Evolutionary conservation across 2,113 vertebrate genomes (phyloP), one percentile per base, ranked within the genome.

Genomic region (Microtus richardsoni): DNA sequence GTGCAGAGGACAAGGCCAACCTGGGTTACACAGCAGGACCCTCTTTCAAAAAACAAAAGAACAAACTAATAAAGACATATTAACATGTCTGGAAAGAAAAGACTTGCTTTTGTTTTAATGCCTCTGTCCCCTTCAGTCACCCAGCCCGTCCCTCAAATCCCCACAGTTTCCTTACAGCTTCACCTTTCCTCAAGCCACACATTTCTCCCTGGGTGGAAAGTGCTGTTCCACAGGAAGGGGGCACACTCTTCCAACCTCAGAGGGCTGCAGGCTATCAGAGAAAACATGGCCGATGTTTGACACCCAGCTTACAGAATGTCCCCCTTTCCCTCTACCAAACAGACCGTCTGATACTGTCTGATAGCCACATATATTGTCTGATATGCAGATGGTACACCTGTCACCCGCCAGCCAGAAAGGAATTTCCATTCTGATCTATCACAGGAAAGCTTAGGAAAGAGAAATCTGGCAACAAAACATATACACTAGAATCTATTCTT

Each of bases 401-500:
- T 89, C n/a, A 47, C 87, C 11, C 44, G 13, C 16, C 39, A 66
- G 52, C n/a, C 14, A 71, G 62, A 28, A 70, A 74, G 22, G 6
- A 73, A 47, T 52, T 44, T 80, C 39, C 78, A 33, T 17, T 36
- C 33, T 11, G 36, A 64, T 95, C 79, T 93, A 75, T 14, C 22
- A 82, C 4, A 87, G 49, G 47, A 33, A 91, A 74, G 64, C 26
- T 80, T n/a, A 74, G 91, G 88, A 80, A 39, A 58, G 82, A 84
- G 60, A 93, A 89, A 74, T 7, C 30, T 49, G 30, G 44, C 41
- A 49, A 68, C 33, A 0, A 64, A 84, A 73, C 12, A 54, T 41
- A 75, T 28, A 66, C 1, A 44, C n/a, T 49, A 21, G 4, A 70
- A 85, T 64, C 28, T 16, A n/a, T 91, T 89, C 64, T 47, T 41